phyloP scores from a whole-genome alignment of 2,888 invertebrate species.

The Ichneumoninae sp. region DNA sequence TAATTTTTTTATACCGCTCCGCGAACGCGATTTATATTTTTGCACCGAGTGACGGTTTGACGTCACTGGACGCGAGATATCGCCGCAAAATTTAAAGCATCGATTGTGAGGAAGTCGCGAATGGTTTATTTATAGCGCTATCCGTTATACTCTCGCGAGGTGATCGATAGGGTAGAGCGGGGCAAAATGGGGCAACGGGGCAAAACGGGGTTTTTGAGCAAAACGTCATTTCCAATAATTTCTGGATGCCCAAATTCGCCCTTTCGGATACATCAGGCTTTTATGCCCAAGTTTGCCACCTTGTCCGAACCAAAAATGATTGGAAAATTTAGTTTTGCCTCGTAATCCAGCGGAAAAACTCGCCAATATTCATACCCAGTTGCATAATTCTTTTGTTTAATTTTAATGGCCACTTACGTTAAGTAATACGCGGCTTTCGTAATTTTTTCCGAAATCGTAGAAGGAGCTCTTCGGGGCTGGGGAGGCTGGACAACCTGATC shows the following conservation, averaged over 20 bases:
- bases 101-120: constrained; percentile 52
- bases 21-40: background rate
- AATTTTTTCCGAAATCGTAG: constrained; percentile 85
- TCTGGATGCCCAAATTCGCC: too few relatives aligned
- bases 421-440: background rate
- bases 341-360: background rate
- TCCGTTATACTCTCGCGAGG: constrained; percentile 3
- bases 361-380: background rate
- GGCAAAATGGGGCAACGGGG: too few relatives aligned
- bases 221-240: too few relatives aligned
- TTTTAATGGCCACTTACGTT: background rate
- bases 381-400: background rate
- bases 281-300: too few relatives aligned
- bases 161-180: constrained; percentile 30
- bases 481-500: constrained; percentile 85
- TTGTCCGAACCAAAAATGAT: too few relatives aligned
- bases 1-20: background rate
- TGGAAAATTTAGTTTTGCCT: background rate
- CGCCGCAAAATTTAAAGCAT: constrained; percentile 39
- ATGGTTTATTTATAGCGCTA: constrained; percentile 54
- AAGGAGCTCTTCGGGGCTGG: constrained; percentile 90
- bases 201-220: too few relatives aligned
- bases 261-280: too few relatives aligned
- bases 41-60: background rate
- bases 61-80: constrained; percentile 45